A percentile compares a stretch with the other conserved stretches of the same genome.
Conservation (phyloP, 2,888 invertebrate species). For the Loripinus fragilis region DNA sequence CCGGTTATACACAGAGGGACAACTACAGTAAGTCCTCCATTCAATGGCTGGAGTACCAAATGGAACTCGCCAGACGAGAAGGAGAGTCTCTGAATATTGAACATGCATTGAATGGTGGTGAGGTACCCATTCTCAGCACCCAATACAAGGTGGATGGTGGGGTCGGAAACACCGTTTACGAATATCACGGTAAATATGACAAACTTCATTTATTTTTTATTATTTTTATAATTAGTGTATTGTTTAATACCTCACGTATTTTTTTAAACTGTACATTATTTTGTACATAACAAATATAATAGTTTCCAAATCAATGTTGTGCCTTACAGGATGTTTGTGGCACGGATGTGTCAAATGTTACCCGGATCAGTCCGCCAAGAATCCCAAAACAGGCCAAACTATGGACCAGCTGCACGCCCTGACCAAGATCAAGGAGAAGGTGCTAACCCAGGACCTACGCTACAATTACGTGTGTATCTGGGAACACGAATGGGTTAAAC, state of each 20-base stretch:
- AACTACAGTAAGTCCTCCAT: conserved; percentile 7
- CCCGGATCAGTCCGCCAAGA: conserved; percentile 21
- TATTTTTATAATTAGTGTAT: too few species aligned
- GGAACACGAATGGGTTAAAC: conserved; percentile 17
- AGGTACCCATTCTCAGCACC: conserved; percentile 4
- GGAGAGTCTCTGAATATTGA: neutral
- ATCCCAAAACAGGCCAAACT: neutral
- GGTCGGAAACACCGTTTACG: neutral
- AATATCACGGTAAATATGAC: too few species aligned
- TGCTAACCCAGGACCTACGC: neutral
- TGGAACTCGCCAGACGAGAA: neutral
- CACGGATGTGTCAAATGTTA: conserved; percentile 9
- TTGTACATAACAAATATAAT: too few species aligned
- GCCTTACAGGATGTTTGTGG: conserved; percentile 21
- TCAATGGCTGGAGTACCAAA: conserved; percentile 9
- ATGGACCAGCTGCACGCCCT: conserved; percentile 25
- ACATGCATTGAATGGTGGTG: conserved; percentile 25
- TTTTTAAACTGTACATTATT: too few species aligned
- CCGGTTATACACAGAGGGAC: neutral
- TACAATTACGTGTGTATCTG: conserved; percentile 23
- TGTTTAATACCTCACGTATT: too few species aligned
- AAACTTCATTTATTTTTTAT: too few species aligned
- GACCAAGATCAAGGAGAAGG: conserved; percentile 23
- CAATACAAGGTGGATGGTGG: conserved; percentile 20
- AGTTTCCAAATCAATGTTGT: too few species aligned